Evolutionary conservation across 2,888 invertebrate species (phyloP), one percentile per base, ranked within the genome.

Genomic region (Oxytorus armatus): DNA sequence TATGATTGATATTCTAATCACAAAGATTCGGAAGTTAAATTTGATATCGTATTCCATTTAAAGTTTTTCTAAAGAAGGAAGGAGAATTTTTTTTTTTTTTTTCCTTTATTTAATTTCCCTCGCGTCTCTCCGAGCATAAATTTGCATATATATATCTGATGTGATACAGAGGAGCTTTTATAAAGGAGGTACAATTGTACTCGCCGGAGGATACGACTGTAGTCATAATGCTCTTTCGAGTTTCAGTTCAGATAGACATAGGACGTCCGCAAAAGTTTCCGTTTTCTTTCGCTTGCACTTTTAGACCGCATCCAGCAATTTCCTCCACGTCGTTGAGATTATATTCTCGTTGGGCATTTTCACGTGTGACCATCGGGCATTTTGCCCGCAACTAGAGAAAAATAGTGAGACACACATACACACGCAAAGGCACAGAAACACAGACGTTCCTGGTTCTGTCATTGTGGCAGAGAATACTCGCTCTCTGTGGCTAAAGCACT

Each of bases 101-200:
- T 49, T 7, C 39, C 36, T 23, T 49, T n/a, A 36, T 49, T 47
- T 49, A 51, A 47, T 36, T 72, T 23, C 10, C n/a, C 39, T 16
- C 49, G 36, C 70, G 16, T 55, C 33, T 57, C 8, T 8, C 49
- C 4, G 23, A 51, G 59, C 14, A 72, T 72, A 72, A 72, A 61
- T 42, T 49, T 47, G 23, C n/a, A n/a, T n/a, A 39, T 16, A 36
- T 25, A 49, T 11, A 11, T 16, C 36, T 72, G 44, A 16, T 16
- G 36, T 11, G 21, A 33, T 23, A 4, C 49, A 18, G 25, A 21
- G 16, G 47, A 10, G 39, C 14, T 5, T 23, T 29, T 53, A 63
- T 51, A 29, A 44, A 23, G 42, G 16, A 51, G 39, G n/a, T 73
- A 18, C 63, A 55, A 53, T 65, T 55, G 73, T 18, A 16, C 63